Base-by-base conservation (phyloP, 2,113 vertebrate genomes). In the Sinocyclocheilus grahami region DNA sequence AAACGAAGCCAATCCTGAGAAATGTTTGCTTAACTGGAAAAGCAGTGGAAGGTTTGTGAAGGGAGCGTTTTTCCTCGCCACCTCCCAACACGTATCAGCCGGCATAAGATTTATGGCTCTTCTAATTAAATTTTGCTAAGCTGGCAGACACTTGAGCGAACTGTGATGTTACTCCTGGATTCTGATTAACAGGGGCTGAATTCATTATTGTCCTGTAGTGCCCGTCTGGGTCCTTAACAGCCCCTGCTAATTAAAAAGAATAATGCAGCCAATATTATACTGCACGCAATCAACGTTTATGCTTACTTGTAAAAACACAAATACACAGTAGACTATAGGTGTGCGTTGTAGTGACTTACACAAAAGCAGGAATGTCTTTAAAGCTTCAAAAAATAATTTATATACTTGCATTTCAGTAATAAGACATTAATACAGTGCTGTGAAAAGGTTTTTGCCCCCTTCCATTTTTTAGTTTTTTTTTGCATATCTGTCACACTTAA, bases 81-180 rank as follows among this genome's bases (percentile, higher is more conserved):
- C 55, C 48, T 51, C 69, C 24, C 42, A 79, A 42, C 48, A 58
- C 58, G 83, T 55, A 87, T 48, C 74, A 86, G 83, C 48, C 83
- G 74, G 83, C 75, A 13, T 83, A 89, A 87, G 88, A 89, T 89
- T 89, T 89, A 89, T 89, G 88, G 79, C 88, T 87, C 87, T 79
- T 58, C 86, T 89, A 89, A 89, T 89, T 89, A 89, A 89, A 87
- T 87, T 87, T 87, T 89, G 88, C 86, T 78, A 87, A 87, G 83
- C 86, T 89, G 88, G 88, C 88, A 89, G 88, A 89, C 83, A 83
- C 72, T 85, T 55, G 48, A 33, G 62, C 80, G 48, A 87, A 85
- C 78, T 74, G 78, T 76, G 87, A 85, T 89, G 83, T 87, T 89
- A 75, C 79, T 89, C 86, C 74, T 89, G 86, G 86, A 89, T 89